These are phyloP conservation scores for Heloderma charlesbogerti DNA, from an alignment of 2,113 vertebrate genomes.

Conservation along the genomic window DNA sequence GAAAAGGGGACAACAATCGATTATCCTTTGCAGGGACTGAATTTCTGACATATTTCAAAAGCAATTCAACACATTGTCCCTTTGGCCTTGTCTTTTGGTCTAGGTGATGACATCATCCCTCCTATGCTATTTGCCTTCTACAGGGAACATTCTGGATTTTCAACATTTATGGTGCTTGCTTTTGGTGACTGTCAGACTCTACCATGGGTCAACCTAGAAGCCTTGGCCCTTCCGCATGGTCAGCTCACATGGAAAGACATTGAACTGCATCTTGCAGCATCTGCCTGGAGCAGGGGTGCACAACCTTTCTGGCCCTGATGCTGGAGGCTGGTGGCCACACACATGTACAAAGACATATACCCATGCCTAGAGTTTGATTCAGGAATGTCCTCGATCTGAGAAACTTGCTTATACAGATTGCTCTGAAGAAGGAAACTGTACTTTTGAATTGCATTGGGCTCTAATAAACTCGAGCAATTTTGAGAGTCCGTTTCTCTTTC, in stretches of 20 bases:
- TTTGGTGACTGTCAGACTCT: not conserved
- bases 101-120: not conserved
- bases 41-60: constrained; percentile 16
- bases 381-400: not conserved
- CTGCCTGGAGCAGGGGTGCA: not conserved
- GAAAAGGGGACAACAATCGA: rapidly evolving
- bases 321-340: too few species aligned
- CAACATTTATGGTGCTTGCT: not conserved
- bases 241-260: not conserved
- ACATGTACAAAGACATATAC: too few species aligned
- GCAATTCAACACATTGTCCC: constrained; percentile 21
- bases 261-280: not conserved
- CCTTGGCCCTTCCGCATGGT: too few species aligned
- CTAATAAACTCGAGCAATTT: not conserved
- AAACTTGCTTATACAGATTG: not conserved
- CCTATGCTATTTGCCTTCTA: not conserved
- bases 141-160: not conserved
- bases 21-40: not conserved
- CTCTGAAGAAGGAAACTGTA: not conserved
- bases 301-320: too few species aligned
- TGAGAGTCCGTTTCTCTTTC: not conserved
- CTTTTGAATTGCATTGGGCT: not conserved
- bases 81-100: not conserved
- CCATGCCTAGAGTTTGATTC: too few species aligned
- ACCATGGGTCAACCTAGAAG: not conserved